phyloP scores from a whole-genome alignment of 2,797 vertebrate genomes.

The Phataginus tricuspis region DNA sequence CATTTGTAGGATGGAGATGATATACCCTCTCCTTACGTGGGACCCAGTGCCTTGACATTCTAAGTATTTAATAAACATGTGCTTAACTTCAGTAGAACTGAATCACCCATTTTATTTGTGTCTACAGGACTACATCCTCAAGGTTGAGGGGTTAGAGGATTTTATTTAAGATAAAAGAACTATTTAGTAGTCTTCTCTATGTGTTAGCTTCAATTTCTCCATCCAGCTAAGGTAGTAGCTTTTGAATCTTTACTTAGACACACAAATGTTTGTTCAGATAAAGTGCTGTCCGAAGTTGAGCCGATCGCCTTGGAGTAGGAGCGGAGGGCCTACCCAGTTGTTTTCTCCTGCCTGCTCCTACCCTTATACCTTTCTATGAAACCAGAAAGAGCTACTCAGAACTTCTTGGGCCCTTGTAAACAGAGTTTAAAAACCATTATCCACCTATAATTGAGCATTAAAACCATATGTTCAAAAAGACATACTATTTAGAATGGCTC shows the following conservation, averaged over 20 bases:
- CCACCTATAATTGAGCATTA: background rate
- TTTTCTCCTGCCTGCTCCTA: background rate
- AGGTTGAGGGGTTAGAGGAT: background rate
- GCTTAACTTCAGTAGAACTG: background rate
- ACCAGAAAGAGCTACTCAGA: background rate
- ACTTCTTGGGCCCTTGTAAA: background rate
- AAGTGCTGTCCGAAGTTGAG: background rate
- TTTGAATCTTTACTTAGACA: constrained; percentile 14
- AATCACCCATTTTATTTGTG: background rate
- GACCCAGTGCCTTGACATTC: background rate
- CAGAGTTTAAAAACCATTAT: background rate
- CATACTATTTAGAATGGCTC: background rate
- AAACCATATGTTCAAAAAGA: constrained; percentile 11
- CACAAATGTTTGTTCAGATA: constrained; percentile 20
- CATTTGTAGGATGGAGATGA: background rate
- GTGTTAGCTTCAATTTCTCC: constrained; percentile 39
- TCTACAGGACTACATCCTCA: background rate
- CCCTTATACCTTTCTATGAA: background rate
- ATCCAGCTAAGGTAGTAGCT: background rate
- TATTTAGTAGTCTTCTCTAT: background rate
- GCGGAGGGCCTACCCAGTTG: background rate
- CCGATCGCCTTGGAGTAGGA: background rate
- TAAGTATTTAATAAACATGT: background rate
- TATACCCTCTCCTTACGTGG: background rate
- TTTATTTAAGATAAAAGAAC: constrained; percentile 15